Conservation (phyloP, 2,888 invertebrate species). For the Allacma fusca region DNA sequence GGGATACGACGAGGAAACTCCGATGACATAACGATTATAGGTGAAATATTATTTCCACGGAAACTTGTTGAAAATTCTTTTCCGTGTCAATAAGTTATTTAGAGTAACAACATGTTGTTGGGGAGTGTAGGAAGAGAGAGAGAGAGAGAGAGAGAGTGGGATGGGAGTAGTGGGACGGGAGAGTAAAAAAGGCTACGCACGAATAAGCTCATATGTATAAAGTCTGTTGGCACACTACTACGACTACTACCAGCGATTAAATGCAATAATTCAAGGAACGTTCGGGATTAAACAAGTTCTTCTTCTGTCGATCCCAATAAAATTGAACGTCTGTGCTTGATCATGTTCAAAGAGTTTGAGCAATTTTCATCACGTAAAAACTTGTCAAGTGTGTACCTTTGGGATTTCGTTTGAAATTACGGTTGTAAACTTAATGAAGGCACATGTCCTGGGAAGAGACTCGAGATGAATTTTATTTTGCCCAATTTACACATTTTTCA, state of each 20-base stretch:
- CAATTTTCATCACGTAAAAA: slow-evolving; percentile 3
- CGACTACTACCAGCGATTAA: neutral
- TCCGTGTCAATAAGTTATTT: no score
- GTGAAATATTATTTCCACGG: no score
- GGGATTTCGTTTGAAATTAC: slow-evolving; percentile 6
- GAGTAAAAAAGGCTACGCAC: no score
- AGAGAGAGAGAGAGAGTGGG: no score
- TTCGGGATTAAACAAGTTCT: neutral
- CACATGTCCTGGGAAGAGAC: neutral
- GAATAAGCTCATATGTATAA: no score
- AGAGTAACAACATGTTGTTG: no score
- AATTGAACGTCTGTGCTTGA: neutral
- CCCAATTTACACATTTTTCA: slow-evolving; percentile 11
- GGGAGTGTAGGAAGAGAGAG: no score
- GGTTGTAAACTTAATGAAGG: slow-evolving; percentile 12
- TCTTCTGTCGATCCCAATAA: neutral
- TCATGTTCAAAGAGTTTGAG: slow-evolving; percentile 2
- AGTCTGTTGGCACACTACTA: neutral
- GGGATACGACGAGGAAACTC: no score
- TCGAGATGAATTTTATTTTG: slow-evolving; percentile 12
- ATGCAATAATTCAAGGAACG: slow-evolving; percentile 3
- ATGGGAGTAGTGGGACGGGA: no score
- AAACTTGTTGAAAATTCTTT: no score
- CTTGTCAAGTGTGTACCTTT: slow-evolving; percentile 16
- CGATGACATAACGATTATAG: no score